A percentile compares a stretch with the other conserved stretches of the same genome.
Evolutionary conservation across 2,113 vertebrate species (phyloP).

Genomic region (Hippocampus zosterae): DNA sequence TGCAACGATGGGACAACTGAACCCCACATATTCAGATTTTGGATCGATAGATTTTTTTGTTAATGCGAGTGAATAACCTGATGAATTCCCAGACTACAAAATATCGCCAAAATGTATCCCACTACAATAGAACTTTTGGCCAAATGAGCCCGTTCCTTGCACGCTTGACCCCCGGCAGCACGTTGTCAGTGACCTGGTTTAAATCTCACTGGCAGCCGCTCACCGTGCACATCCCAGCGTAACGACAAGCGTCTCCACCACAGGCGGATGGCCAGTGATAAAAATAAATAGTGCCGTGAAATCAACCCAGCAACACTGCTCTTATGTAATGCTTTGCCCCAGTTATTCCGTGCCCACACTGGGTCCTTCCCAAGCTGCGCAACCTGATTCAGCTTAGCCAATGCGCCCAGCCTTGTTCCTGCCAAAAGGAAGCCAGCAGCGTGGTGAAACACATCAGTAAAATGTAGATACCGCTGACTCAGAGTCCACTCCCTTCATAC

Average conservation of each 20-base stretch:
- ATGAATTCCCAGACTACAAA: background rate
- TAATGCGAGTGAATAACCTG: background rate
- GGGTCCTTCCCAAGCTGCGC: slow-evolving; percentile 12
- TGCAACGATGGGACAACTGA: background rate
- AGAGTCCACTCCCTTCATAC: background rate
- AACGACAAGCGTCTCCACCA: slow-evolving; percentile 51
- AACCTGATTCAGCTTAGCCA: slow-evolving; percentile 35
- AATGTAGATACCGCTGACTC: slow-evolving; percentile 9
- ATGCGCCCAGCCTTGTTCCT: slow-evolving; percentile 6
- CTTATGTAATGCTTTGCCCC: slow-evolving; percentile 62
- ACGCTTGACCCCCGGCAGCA: slow-evolving; percentile 30
- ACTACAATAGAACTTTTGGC: background rate
- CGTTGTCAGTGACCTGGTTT: slow-evolving; percentile 56
- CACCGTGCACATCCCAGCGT: slow-evolving; percentile 45
- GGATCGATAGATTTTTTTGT: too few relatives aligned
- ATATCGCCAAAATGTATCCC: background rate
- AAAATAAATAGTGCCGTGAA: slow-evolving; percentile 60
- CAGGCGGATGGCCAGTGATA: slow-evolving; percentile 52
- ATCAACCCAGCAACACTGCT: slow-evolving; percentile 59
- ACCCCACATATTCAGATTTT: background rate
- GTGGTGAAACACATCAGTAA: slow-evolving; percentile 10
- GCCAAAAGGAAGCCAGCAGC: background rate
- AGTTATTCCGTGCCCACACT: slow-evolving; percentile 41
- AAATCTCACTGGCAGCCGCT: slow-evolving; percentile 48
- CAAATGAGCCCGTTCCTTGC: background rate